A percentile compares a stretch with the other conserved stretches of the same genome.
Evolutionary conservation across 2,888 invertebrate species (phyloP).

Genomic region (Acanthoscelides obtectus): DNA sequence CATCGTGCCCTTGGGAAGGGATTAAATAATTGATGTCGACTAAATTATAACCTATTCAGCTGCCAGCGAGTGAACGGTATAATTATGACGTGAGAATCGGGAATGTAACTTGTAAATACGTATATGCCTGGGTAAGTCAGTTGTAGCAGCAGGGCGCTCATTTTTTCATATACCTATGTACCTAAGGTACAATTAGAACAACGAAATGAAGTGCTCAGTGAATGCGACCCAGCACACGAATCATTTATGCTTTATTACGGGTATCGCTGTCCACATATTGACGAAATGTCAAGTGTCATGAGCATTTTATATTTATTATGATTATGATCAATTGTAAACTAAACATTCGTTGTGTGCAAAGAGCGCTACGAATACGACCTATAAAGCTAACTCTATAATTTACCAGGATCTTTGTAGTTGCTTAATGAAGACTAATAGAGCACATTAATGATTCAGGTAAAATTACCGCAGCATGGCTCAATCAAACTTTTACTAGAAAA

Average conservation of each 20-base stretch:
- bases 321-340: too few species aligned
- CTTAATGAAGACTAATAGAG: too few species aligned
- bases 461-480: too few species aligned
- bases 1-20: background rate
- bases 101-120: background rate
- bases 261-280: background rate
- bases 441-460: too few species aligned
- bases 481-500: too few species aligned
- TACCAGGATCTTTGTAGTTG: too few species aligned
- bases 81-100: constrained; percentile 4
- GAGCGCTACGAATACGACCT: too few species aligned
- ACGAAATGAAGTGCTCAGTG: background rate
- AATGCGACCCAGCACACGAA: background rate
- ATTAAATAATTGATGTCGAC: background rate
- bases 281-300: background rate
- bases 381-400: too few species aligned
- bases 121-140: background rate
- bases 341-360: too few species aligned
- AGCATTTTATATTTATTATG: background rate
- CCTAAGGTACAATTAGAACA: background rate
- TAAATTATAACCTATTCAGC: background rate
- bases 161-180: background rate
- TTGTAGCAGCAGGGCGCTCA: background rate
- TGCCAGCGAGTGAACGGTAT: background rate
- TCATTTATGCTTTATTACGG: background rate